phyloP scores from a whole-genome alignment of 1,140 invertebrate genomes.

The Popillia japonica region DNA sequence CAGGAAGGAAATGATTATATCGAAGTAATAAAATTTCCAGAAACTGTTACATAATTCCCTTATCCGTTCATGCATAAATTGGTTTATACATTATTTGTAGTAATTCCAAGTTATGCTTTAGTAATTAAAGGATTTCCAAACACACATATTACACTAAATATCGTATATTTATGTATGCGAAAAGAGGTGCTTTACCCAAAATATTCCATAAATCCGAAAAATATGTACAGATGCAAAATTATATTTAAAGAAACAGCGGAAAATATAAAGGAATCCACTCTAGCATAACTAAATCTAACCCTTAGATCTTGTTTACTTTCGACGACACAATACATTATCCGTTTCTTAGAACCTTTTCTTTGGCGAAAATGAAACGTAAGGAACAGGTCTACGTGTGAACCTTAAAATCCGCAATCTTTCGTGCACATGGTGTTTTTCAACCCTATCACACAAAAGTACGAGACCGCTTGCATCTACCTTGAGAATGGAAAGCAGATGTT shows the following conservation, averaged over 20 bases:
- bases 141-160: too few relatives aligned
- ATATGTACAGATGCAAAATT: not conserved
- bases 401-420: slow-evolving; percentile 5
- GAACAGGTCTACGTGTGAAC: not conserved
- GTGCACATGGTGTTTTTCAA: slow-evolving; percentile 11
- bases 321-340: not conserved
- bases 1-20: too few relatives aligned
- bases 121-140: too few relatives aligned
- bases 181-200: too few relatives aligned
- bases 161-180: too few relatives aligned
- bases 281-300: not conserved
- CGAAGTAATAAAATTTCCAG: too few relatives aligned
- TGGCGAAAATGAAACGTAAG: not conserved
- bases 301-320: slow-evolving; percentile 4
- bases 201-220: too few relatives aligned
- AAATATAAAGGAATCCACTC: not conserved
- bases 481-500: not conserved
- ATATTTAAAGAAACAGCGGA: not conserved
- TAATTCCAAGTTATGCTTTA: too few relatives aligned
- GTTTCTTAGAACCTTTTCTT: slow-evolving; percentile 8
- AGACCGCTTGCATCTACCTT: slow-evolving; percentile 3
- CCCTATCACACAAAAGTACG: not conserved
- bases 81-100: too few relatives aligned
- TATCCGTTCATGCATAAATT: too few relatives aligned
- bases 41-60: too few relatives aligned